These are phyloP conservation scores for Drosophila algonquin DNA, from an alignment of 2,888 invertebrate species.

Conservation along the genomic window DNA sequence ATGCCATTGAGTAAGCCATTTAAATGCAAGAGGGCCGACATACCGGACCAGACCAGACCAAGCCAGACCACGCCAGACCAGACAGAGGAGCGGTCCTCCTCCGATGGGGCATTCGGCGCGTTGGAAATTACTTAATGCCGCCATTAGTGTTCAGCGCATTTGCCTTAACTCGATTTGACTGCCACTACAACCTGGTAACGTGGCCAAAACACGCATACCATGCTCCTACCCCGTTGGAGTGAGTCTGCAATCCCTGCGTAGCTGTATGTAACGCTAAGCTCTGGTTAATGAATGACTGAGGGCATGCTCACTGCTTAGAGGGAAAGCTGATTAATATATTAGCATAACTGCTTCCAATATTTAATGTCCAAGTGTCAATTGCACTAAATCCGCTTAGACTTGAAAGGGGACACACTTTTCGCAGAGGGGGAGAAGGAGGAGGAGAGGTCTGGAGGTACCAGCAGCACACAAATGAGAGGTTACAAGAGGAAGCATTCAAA, in stretches of 20 bases:
- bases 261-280: not conserved
- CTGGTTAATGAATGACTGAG: not conserved
- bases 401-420: conserved; percentile 1
- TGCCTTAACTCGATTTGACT: conserved; percentile 54
- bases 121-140: conserved; percentile 58
- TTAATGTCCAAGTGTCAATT: conserved; percentile 39
- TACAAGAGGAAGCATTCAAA: conserved; percentile 22
- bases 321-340: conserved; percentile 29
- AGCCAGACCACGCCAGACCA: not conserved
- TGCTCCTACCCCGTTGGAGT: not conserved
- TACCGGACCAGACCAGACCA: not conserved
- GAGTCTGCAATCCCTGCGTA: not conserved
- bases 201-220: not conserved
- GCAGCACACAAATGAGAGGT: conserved; percentile 10
- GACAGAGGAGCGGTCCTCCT: not conserved
- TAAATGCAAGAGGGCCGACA: conserved; percentile 37
- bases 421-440: not conserved
- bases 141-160: conserved; percentile 57
- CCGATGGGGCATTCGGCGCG: conserved; percentile 2
- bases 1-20: conserved; percentile 60
- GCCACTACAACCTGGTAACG: conserved; percentile 2
- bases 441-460: not conserved
- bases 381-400: conserved; percentile 35
- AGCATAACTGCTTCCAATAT: conserved; percentile 22
- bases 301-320: not conserved